Percentiles rank a stretch among this genome's conserved stretches.
Conservation (phyloP, 1,140 invertebrate species). For the Megalonaias nervosa region DNA sequence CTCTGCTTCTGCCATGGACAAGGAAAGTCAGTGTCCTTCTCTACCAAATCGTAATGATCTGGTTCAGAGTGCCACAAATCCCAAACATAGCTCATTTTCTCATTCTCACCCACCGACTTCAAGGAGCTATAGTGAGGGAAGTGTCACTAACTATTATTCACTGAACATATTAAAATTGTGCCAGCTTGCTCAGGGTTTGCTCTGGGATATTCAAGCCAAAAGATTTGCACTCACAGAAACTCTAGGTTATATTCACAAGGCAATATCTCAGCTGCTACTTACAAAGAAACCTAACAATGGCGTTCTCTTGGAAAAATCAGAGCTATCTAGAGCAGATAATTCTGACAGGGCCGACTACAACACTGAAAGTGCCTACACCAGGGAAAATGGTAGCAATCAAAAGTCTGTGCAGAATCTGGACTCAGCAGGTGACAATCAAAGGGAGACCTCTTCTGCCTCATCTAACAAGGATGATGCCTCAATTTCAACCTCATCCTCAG, state of each 20-base stretch:
- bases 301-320: no score
- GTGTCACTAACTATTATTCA: conserved; percentile 10
- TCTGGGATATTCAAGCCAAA: conserved; percentile 66
- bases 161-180: conserved; percentile 45
- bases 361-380: no score
- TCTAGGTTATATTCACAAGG: conserved; percentile 62
- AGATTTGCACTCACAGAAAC: conserved; percentile 61
- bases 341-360: no score
- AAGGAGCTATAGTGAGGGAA: neutral
- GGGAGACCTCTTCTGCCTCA: no score
- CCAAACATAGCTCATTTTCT: neutral
- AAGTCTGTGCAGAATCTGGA: no score
- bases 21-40: no score
- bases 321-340: no score
- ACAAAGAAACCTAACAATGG: conserved; percentile 42
- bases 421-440: no score
- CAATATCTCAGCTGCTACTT: conserved; percentile 63
- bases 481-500: no score
- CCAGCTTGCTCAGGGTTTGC: conserved; percentile 53
- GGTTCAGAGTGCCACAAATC: neutral
- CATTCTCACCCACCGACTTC: neutral
- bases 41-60: neutral
- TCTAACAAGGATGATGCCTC: no score
- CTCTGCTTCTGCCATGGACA: no score
- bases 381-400: no score